A percentile compares a stretch with the other conserved stretches of the same genome.
phyloP scores from a whole-genome alignment of 2,888 invertebrate species.

The Scelioninae gen. 1 region DNA sequence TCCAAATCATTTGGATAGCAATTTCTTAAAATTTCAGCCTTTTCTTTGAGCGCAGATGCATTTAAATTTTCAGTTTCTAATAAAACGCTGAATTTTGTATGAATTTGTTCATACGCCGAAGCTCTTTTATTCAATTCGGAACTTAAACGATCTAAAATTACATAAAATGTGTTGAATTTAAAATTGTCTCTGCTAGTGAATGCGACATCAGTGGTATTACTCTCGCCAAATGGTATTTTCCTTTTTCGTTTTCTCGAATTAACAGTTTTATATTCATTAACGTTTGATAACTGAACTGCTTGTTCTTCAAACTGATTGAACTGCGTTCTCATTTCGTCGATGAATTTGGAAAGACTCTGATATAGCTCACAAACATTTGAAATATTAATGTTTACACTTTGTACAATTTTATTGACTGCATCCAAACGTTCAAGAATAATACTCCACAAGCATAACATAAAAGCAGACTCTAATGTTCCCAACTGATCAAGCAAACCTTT shows the following conservation, averaged over 20 bases:
- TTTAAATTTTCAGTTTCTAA: conserved; percentile 7
- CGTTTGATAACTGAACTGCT: conserved; percentile 14
- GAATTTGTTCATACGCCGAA: conserved; percentile 12
- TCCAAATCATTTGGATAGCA: conserved; percentile 45
- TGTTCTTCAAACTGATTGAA: conserved; percentile 32
- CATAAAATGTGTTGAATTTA: conserved; percentile 45
- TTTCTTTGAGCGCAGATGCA: conserved; percentile 2
- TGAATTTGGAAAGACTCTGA: conserved; percentile 5
- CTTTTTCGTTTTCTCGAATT: conserved; percentile 31
- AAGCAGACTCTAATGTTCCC: conserved; percentile 41
- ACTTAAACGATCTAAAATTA: conserved; percentile 31
- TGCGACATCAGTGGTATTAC: not conserved
- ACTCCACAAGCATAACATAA: conserved; percentile 46
- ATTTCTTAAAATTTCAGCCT: conserved; percentile 21
- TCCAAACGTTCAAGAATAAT: conserved; percentile 38
- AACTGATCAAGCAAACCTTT: conserved; percentile 15
- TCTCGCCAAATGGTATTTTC: conserved; percentile 27
- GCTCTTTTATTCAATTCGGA: conserved; percentile 23
- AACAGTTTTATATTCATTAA: conserved; percentile 24
- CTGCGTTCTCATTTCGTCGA: not conserved
- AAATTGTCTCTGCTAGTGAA: conserved; percentile 21
- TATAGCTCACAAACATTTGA: conserved; percentile 3
- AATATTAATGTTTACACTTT: conserved; percentile 16
- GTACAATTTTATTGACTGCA: conserved; percentile 40
- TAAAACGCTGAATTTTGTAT: conserved; percentile 19